Evolutionary conservation across 2,113 vertebrate species (phyloP).

Genomic region (Vulpes vulpes): DNA sequence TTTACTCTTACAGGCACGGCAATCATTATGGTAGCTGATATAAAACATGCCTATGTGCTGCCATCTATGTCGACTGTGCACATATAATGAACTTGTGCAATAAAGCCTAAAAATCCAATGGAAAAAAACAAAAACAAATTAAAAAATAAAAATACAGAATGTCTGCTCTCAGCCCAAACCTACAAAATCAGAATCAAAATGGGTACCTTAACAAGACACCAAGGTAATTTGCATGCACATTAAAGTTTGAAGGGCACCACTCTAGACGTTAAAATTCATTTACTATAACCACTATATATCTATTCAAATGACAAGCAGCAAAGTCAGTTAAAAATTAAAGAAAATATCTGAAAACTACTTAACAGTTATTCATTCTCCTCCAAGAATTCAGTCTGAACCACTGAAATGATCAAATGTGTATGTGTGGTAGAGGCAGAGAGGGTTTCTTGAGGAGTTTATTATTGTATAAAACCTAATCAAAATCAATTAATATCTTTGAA

Average conservation of each 20-base stretch:
- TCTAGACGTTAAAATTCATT: slow-evolving; percentile 15
- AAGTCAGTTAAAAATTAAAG: neutral
- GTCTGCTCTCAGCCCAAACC: neutral
- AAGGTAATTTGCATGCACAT: neutral
- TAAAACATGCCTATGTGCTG: neutral
- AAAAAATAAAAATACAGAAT: neutral
- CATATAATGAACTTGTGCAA: neutral
- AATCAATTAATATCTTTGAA: neutral
- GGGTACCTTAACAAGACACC: neutral
- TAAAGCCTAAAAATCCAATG: neutral
- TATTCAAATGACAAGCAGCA: neutral
- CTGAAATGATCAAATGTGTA: neutral
- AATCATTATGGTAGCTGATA: neutral
- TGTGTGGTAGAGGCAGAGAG: neutral
- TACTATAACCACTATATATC: neutral
- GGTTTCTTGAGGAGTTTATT: neutral
- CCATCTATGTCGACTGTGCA: neutral
- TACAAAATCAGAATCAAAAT: neutral
- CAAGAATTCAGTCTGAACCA: neutral
- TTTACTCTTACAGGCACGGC: neutral
- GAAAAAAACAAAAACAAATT: neutral
- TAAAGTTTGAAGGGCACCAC: neutral
- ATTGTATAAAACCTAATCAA: slow-evolving; percentile 32
- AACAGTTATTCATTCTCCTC: neutral
- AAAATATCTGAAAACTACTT: neutral